Percentiles rank a stretch among this genome's conserved stretches.
These are phyloP conservation scores for Syngnathus acus DNA, from an alignment of 2,797 vertebrate species.

Conservation along the genomic window DNA sequence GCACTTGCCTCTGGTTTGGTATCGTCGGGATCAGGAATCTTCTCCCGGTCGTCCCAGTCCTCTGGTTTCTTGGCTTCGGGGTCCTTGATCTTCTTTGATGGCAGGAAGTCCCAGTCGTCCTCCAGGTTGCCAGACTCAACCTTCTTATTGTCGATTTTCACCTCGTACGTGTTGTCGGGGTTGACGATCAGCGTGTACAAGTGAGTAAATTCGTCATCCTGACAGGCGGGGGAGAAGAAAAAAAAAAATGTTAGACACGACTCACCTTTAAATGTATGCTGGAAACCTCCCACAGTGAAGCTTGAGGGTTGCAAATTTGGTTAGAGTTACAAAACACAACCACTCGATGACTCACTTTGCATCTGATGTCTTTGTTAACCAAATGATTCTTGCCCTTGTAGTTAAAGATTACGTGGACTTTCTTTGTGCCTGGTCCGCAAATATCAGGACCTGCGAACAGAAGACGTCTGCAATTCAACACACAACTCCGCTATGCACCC, in stretches of 20 bases:
- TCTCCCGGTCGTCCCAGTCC: slow-evolving; percentile 79
- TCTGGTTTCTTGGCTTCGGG: slow-evolving; percentile 76
- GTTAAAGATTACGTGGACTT: slow-evolving; percentile 81
- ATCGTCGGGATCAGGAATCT: slow-evolving; percentile 76
- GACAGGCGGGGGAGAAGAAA: slow-evolving; percentile 6
- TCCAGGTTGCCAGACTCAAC: slow-evolving; percentile 75
- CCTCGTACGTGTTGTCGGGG: slow-evolving; percentile 79
- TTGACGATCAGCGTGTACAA: slow-evolving; percentile 78
- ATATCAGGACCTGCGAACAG: slow-evolving; percentile 77
- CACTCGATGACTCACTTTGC: slow-evolving; percentile 66
- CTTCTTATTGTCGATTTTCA: slow-evolving; percentile 84
- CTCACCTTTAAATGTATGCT: neutral
- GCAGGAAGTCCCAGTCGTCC: slow-evolving; percentile 81
- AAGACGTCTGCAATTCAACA: neutral
- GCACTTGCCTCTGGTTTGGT: slow-evolving; percentile 75
- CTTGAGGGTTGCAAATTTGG: neutral
- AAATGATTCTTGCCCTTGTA: slow-evolving; percentile 84
- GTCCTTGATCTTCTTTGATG: slow-evolving; percentile 77
- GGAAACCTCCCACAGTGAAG: neutral
- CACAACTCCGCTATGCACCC: neutral
- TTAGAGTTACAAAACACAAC: neutral
- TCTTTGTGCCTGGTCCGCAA: slow-evolving; percentile 84
- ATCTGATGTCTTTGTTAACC: slow-evolving; percentile 81
- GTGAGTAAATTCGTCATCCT: slow-evolving; percentile 81
- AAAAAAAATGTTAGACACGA: neutral